Conservation (phyloP, 2,888 invertebrate genomes). For the Morinoia aosen region DNA sequence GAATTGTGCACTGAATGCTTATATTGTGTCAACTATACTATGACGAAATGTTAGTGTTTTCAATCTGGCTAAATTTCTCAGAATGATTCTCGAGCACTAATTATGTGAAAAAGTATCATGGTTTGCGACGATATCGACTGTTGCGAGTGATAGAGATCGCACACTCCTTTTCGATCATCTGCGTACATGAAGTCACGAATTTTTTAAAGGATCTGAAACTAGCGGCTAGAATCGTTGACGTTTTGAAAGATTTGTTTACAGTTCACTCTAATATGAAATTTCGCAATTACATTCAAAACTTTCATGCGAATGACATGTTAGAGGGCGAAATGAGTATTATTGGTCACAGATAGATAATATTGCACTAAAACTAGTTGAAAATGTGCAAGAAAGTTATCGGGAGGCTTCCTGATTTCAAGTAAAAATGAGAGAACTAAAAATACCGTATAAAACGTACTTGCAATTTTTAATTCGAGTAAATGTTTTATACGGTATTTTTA, state of each 20-base stretch:
- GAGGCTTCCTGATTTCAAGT: too few species aligned
- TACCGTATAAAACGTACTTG: too few species aligned
- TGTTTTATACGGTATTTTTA: too few species aligned
- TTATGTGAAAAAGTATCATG: neutral
- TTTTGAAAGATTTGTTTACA: neutral
- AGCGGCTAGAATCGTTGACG: neutral
- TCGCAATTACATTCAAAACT: neutral
- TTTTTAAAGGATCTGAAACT: neutral
- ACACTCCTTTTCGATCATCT: neutral
- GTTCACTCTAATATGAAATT: neutral
- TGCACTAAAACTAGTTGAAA: too few species aligned
- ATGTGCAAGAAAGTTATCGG: too few species aligned
- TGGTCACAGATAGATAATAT: too few species aligned
- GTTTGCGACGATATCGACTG: neutral
- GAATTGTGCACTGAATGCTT: neutral
- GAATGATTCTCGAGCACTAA: neutral
- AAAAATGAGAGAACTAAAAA: too few species aligned
- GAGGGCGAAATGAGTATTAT: too few species aligned
- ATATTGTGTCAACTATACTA: neutral
- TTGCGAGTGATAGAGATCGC: neutral
- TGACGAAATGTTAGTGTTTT: neutral
- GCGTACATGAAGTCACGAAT: neutral
- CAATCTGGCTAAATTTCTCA: neutral
- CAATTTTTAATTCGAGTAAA: too few species aligned
- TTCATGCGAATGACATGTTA: too few species aligned